Evolutionary conservation across 2,113 vertebrate genomes (phyloP).

Genomic region (Chaetura pelagica): DNA sequence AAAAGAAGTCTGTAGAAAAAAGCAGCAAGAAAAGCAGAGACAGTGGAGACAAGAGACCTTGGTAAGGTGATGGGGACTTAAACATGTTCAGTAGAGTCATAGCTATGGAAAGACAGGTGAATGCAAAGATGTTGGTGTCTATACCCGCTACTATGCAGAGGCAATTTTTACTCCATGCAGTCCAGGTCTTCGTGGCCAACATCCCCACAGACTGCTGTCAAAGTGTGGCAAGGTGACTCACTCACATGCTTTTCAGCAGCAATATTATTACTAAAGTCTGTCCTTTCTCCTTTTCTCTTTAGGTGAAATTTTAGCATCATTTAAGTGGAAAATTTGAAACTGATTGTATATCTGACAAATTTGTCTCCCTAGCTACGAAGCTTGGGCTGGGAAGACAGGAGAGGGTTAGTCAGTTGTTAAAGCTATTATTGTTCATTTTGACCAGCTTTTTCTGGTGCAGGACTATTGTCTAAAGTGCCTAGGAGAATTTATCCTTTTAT

Average conservation of each 20-base stretch:
- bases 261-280: neutral
- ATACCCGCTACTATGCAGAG: neutral
- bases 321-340: neutral
- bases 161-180: neutral
- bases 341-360: neutral
- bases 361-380: neutral
- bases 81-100: neutral
- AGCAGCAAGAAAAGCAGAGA: neutral
- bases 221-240: neutral
- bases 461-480: neutral
- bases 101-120: neutral
- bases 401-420: neutral
- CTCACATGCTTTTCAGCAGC: neutral
- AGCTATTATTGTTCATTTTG: conserved; percentile 4
- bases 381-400: neutral
- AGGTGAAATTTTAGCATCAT: neutral
- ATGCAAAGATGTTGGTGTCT: neutral
- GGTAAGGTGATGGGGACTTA: neutral
- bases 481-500: neutral
- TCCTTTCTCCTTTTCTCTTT: neutral
- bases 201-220: neutral
- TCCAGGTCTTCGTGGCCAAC: neutral
- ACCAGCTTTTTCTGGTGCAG: neutral
- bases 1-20: neutral
- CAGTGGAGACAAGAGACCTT: neutral